Base-by-base conservation (phyloP, 2,797 vertebrate genomes). In the Gobionotothen gibberifrons region DNA sequence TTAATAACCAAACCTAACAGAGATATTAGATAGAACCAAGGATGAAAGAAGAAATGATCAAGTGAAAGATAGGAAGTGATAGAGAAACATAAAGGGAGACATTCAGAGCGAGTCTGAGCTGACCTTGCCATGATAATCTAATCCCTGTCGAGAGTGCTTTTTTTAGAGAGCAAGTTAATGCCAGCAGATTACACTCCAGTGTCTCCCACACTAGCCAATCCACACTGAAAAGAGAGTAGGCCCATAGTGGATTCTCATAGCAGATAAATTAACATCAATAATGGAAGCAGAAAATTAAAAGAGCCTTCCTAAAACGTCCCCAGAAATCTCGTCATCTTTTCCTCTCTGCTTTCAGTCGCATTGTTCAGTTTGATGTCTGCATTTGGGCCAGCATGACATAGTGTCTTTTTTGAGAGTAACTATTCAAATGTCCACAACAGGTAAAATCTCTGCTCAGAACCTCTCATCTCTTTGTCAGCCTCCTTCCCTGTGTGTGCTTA, bases 151-250 rank as follows among this genome's bases (percentile, higher is more conserved):
- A 94, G 93, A 94, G 93, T 92, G 93, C 93, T 95, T 95, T 95
- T 95, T 95, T 95, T 94, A 95, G 93, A 95, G 93, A 92, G 93
- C 93, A 95, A 94, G 92, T 94, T 95, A 95, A 95, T 95, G 92
- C 94, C 88, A 81, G 84, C 93, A 94, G 94, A 95, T 95, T 95
- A 95, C 91, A 90, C 90, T 90, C 85, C 88, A 90, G 89, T 93
- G 90, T 91, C 92, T 92, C 92, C 93, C 89, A 92, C 86, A 88
- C 85, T 82, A 76, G 93, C 93, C 93, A 93, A 91, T 93, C 90
- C 91, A 82, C 85, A 84, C 75, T 46, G 69, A 90, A 89, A 89
- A 86, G 73, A 88, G 78, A 84, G 83, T 65, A 65, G 69, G 64
- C 76, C 76, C 76, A 55, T 61, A 43, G 40, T 83, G 77, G 72